These are phyloP conservation scores for Corynorhinus townsendii DNA, from an alignment of 2,113 vertebrate species.

Conservation along the genomic window DNA sequence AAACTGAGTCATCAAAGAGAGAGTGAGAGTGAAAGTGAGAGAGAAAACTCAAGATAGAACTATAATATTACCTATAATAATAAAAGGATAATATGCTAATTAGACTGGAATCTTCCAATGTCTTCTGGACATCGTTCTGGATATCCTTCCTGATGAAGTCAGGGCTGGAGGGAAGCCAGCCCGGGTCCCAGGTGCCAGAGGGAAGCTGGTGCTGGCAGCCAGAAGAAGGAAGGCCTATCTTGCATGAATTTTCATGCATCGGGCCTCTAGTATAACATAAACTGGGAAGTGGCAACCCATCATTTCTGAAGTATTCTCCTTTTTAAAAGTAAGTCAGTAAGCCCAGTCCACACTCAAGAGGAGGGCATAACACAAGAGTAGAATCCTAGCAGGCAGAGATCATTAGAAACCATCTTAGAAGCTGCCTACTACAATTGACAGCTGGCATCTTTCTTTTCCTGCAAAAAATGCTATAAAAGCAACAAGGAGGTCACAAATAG, in stretches of 20 bases:
- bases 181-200: too few relatives aligned
- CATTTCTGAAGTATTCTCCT: neutral
- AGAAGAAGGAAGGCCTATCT: too few relatives aligned
- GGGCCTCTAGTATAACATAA: neutral
- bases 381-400: neutral
- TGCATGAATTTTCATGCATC: too few relatives aligned
- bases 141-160: too few relatives aligned
- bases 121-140: too few relatives aligned
- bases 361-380: neutral
- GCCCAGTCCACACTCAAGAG: neutral
- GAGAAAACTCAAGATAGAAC: neutral
- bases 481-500: neutral
- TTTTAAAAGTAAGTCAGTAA: neutral
- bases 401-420: neutral
- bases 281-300: neutral
- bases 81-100: too few relatives aligned
- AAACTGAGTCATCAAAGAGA: neutral
- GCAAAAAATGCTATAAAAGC: neutral
- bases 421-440: neutral
- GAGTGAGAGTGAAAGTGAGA: neutral
- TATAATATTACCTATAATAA: neutral
- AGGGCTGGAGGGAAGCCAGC: too few relatives aligned
- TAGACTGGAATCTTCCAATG: too few relatives aligned
- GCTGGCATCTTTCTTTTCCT: neutral
- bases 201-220: too few relatives aligned